Conservation (phyloP, 2,797 vertebrate genomes). For the Onychomys torridus region DNA sequence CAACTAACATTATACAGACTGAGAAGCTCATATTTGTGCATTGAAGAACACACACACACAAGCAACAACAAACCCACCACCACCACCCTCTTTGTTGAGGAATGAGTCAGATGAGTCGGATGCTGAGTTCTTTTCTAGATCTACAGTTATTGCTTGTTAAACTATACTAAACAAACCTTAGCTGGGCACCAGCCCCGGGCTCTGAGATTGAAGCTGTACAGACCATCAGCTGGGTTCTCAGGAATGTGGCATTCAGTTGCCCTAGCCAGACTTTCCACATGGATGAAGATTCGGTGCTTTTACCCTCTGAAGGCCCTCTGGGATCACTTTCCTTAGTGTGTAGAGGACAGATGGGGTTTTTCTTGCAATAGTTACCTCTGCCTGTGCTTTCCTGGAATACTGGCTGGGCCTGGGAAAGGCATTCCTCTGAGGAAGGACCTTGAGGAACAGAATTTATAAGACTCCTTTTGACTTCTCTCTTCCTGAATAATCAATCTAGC, state of each 20-base stretch:
- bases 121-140: background rate
- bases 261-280: background rate
- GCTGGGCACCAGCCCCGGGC: background rate
- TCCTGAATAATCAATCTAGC: background rate
- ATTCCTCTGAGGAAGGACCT: background rate
- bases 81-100: background rate
- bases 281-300: background rate
- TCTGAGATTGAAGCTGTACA: background rate
- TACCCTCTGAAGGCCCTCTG: background rate
- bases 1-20: background rate
- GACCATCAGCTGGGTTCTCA: background rate
- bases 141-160: background rate
- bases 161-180: background rate
- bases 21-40: background rate
- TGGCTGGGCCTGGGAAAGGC: background rate
- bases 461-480: slow-evolving; percentile 57
- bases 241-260: background rate
- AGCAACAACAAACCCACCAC: background rate
- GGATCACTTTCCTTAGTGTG: background rate
- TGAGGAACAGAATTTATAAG: background rate
- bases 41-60: background rate
- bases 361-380: background rate
- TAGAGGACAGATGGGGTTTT: background rate
- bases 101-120: background rate
- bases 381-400: background rate